These are phyloP conservation scores for Drosophila limbata DNA, from an alignment of 2,888 invertebrate genomes.

Conservation along the genomic window DNA sequence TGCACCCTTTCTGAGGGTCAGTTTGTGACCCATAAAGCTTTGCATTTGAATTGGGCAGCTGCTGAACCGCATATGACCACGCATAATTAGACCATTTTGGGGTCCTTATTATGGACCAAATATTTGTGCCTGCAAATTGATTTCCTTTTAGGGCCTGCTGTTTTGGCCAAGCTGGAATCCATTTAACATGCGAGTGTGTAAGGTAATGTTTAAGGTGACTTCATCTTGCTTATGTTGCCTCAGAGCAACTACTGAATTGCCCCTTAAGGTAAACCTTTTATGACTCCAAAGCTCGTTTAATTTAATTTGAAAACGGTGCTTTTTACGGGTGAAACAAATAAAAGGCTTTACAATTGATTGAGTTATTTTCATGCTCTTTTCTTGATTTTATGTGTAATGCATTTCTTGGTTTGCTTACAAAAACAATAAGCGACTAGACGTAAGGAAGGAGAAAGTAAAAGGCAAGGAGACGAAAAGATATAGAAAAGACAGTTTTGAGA, in stretches of 20 bases:
- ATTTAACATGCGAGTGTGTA: neutral
- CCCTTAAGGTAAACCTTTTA: neutral
- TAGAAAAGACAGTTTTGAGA: neutral
- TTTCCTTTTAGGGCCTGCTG: constrained; percentile 40
- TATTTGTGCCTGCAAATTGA: constrained; percentile 71
- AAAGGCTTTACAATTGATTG: neutral
- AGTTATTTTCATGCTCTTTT: neutral
- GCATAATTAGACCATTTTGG: constrained; percentile 69
- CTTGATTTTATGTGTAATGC: neutral
- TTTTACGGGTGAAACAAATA: neutral
- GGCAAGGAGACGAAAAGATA: neutral
- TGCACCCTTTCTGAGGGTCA: constrained; percentile 23
- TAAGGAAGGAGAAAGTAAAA: neutral
- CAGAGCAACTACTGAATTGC: constrained; percentile 19
- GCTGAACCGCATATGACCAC: constrained; percentile 68
- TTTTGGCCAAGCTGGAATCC: constrained; percentile 14
- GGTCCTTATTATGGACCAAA: constrained; percentile 53
- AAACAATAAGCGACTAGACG: no score
- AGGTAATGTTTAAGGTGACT: constrained; percentile 11
- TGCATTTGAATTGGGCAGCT: constrained; percentile 39
- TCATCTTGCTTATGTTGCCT: constrained; percentile 13
- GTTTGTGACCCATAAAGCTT: constrained; percentile 36
- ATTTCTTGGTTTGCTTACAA: neutral
- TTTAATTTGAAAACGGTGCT: neutral
- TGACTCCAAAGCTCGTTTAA: neutral